phyloP scores from a whole-genome alignment of 2,797 vertebrate species.

The Stomatorhinus walkeri region DNA sequence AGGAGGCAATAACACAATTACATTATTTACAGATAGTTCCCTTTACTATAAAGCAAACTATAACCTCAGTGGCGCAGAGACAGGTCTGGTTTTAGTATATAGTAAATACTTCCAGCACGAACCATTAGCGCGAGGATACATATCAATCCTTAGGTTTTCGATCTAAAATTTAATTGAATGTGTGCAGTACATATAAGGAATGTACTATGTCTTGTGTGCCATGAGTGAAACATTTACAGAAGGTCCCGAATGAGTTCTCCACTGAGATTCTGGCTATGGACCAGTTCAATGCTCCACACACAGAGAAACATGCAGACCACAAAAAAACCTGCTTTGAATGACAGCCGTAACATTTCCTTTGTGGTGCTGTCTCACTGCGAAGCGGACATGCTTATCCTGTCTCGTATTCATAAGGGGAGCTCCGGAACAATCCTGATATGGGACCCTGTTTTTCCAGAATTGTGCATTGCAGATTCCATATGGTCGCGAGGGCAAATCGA shows the following conservation, averaged over 20 bases:
- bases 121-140: not conserved
- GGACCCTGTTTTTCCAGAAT: not conserved
- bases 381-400: not conserved
- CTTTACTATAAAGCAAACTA: not conserved
- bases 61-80: not conserved
- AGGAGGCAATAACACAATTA: not conserved
- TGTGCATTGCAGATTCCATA: not conserved
- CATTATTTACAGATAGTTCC: not conserved
- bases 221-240: slow-evolving; percentile 8
- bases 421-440: not conserved
- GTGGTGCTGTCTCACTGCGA: not conserved
- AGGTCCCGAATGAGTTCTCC: not conserved
- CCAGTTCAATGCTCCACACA: not conserved
- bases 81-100: not conserved
- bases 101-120: not conserved
- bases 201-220: not conserved
- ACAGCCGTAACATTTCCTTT: slow-evolving; percentile 5
- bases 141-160: not conserved
- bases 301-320: not conserved
- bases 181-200: not conserved
- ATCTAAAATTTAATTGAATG: slow-evolving; percentile 1
- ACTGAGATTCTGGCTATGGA: not conserved
- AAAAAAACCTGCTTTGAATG: slow-evolving; percentile 4
- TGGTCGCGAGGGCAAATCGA: not conserved
- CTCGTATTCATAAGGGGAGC: slow-evolving; percentile 4